Base-by-base conservation (phyloP, 2,113 vertebrate genomes). In the Cyphotilapia sp. region DNA sequence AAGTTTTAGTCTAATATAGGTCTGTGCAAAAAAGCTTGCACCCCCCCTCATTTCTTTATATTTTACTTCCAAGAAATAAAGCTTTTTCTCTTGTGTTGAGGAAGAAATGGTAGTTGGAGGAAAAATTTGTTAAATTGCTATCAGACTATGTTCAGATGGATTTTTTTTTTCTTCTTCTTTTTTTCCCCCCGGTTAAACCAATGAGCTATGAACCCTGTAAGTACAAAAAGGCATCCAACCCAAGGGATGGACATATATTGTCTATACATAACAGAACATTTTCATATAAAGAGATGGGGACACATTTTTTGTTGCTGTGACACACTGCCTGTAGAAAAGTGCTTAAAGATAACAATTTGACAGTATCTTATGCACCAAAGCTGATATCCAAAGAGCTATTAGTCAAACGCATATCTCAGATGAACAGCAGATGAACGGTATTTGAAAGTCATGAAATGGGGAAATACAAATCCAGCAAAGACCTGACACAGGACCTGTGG, bases 161-260 rank as follows among this genome's bases (percentile, higher is more conserved):
- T 51, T n/a, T 49, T 13, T 7, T 14, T 57, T 4, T 54, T 3
- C 0, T 57, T 56, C 53, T 56, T 56, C 12, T 56, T 14, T 8
- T 1, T 7, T 56, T 8, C 0, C 1, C 1, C 24, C 27, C 24
- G 2, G 5, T 66, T 8, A 4, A 69, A 38, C 66, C 66, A 24
- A 40, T 16, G 66, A 24, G 35, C 63, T 69, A 40, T 69, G n/a
- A 69, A 69, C 5, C n/a, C 3, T 40, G 35, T 40, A 71, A 71
- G 35, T n/a, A 71, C 13, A 71, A 71, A 16, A 24, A 71, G 1
- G 4, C 5, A 45, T 42, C 38, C 38, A 27, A 45, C 12, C 13
- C 5, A 45, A 74, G 8, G 35, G 66, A 24, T 16, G n/a, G 38
- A 24, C 66, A n/a, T 8, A 33, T 66, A n/a, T n/a, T 4, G 61